phyloP scores from a whole-genome alignment of 2,113 vertebrate genomes.

The Lota lota region DNA sequence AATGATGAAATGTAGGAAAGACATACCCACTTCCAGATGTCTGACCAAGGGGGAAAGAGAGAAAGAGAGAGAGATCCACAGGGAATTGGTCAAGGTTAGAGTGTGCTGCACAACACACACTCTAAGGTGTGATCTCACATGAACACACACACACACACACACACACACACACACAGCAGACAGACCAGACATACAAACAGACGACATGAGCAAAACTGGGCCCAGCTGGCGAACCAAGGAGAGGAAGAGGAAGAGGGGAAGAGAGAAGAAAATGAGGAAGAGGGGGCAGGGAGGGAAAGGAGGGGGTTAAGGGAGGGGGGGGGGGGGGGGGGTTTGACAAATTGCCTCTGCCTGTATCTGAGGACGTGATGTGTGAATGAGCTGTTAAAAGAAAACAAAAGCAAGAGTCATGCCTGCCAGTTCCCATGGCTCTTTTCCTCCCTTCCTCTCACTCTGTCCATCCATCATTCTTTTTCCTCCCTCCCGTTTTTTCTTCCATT shows the following conservation, averaged over 20 bases:
- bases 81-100: conserved; percentile 77
- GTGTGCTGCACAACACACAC: conserved; percentile 23
- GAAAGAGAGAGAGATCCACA: conserved; percentile 51
- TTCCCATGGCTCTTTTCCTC: conserved; percentile 65
- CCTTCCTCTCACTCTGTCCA: conserved; percentile 36
- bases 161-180: conserved; percentile 18
- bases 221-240: conserved; percentile 76
- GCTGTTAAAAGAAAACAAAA: conserved; percentile 74
- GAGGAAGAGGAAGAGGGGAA: conserved; percentile 35
- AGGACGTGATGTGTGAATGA: conserved; percentile 74
- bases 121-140: conserved; percentile 18
- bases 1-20: neutral
- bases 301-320: conserved; percentile 21
- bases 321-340: conserved; percentile 56
- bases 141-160: conserved; percentile 28
- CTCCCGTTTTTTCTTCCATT: neutral
- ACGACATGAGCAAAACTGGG: conserved; percentile 69
- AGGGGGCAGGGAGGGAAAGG: conserved; percentile 47
- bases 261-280: conserved; percentile 31
- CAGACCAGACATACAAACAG: conserved; percentile 52
- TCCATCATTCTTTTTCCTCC: conserved; percentile 49
- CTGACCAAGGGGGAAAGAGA: conserved; percentile 71
- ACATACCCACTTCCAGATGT: conserved; percentile 94
- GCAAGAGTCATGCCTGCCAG: conserved; percentile 60
- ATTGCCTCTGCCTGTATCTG: conserved; percentile 66